Evolutionary conservation across 2,113 vertebrate genomes (phyloP).

Genomic region (Indri indri): DNA sequence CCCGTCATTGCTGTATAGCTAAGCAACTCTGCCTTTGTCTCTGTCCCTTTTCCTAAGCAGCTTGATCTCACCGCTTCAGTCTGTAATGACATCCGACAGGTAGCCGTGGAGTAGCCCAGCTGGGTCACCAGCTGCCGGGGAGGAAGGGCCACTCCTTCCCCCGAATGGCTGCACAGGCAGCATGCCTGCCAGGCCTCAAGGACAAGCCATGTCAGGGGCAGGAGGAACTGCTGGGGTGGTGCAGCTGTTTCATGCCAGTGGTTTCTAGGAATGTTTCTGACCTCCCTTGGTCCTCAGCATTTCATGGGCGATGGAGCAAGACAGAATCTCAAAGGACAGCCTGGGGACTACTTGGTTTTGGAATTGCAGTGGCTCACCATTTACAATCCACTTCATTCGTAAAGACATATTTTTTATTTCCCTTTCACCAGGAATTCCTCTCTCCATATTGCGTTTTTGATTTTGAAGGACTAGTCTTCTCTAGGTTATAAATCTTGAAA

Average conservation of each 20-base stretch:
- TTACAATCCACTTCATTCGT: slow-evolving; percentile 68
- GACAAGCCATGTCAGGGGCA: slow-evolving; percentile 70
- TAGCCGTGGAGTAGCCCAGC: slow-evolving; percentile 83
- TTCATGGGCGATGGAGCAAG: slow-evolving; percentile 89
- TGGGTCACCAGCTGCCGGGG: slow-evolving; percentile 84
- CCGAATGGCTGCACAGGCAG: slow-evolving; percentile 47
- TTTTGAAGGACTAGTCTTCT: slow-evolving; percentile 55
- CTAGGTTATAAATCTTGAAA: slow-evolving; percentile 34
- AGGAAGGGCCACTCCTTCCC: slow-evolving; percentile 72
- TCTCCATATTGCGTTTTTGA: slow-evolving; percentile 41
- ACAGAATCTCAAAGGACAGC: slow-evolving; percentile 87
- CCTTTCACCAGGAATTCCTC: not conserved
- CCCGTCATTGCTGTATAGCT: not conserved
- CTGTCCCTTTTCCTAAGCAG: slow-evolving; percentile 68
- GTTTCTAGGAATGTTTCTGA: slow-evolving; percentile 91
- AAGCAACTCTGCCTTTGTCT: slow-evolving; percentile 42
- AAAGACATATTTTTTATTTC: not conserved
- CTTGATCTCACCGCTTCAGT: slow-evolving; percentile 78
- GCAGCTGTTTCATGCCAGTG: slow-evolving; percentile 86
- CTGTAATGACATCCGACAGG: slow-evolving; percentile 87
- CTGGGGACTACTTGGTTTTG: slow-evolving; percentile 82
- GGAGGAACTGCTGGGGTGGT: slow-evolving; percentile 43
- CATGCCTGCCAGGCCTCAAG: slow-evolving; percentile 74
- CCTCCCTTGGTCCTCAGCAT: slow-evolving; percentile 81
- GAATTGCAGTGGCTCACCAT: slow-evolving; percentile 65